Percentiles rank a stretch among this genome's conserved stretches.
These are phyloP conservation scores for Cervus canadensis DNA, from an alignment of 2,113 vertebrate genomes.

Conservation along the genomic window DNA sequence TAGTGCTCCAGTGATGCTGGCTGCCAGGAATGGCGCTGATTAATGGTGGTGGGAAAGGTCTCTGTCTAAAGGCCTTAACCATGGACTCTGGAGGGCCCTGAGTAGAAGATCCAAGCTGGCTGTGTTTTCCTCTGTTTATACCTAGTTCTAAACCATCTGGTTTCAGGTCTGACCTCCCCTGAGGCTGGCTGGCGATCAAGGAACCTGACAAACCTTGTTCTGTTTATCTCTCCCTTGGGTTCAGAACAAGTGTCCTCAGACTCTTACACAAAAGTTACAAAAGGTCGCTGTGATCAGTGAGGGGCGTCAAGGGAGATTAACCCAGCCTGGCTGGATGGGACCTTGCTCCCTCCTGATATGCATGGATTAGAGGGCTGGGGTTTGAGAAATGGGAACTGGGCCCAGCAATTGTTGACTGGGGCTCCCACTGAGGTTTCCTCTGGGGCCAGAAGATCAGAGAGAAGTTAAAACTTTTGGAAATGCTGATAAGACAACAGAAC, in stretches of 20 bases:
- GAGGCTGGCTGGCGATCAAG: not conserved
- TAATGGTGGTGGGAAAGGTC: not conserved
- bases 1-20: not conserved
- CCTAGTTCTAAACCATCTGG: not conserved
- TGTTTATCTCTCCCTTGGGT: constrained; percentile 4
- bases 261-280: not conserved
- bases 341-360: not conserved
- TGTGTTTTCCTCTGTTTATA: not conserved
- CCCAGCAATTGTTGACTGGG: not conserved
- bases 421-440: constrained; percentile 28
- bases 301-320: not conserved
- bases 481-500: not conserved
- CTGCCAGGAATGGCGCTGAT: not conserved
- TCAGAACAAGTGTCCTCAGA: not conserved
- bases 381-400: not conserved
- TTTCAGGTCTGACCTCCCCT: not conserved
- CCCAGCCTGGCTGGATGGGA: not conserved
- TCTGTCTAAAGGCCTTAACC: not conserved
- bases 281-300: not conserved
- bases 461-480: not conserved
- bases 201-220: not conserved
- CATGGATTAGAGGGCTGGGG: not conserved
- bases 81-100: not conserved
- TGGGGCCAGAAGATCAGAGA: constrained; percentile 6
- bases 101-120: not conserved